These are phyloP conservation scores for Pheosia gnoma DNA, from an alignment of 2,888 invertebrate genomes.

Conservation along the genomic window DNA sequence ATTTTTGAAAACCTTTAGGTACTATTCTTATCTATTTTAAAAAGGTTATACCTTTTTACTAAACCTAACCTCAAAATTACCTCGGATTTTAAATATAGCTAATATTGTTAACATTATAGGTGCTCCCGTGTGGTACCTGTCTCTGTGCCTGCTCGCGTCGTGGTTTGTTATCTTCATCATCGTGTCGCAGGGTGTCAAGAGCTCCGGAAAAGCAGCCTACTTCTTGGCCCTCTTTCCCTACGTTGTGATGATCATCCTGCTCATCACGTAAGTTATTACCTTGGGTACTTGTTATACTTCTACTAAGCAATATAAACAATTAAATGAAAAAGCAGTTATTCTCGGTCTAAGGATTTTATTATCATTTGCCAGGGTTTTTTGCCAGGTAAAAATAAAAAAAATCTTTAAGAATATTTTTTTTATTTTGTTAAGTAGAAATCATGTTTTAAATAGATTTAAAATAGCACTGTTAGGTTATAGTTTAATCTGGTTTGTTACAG, in stretches of 20 bases:
- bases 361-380: too few relatives aligned
- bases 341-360: too few relatives aligned
- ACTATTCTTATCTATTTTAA: too few relatives aligned
- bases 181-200: slow-evolving; percentile 89
- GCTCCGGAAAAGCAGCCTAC: slow-evolving; percentile 93
- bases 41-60: not conserved
- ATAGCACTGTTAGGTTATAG: too few relatives aligned
- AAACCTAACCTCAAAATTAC: too few relatives aligned
- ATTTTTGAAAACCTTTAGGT: not conserved
- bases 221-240: slow-evolving; percentile 95
- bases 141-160: slow-evolving; percentile 86
- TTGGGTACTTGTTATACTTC: not conserved
- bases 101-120: slow-evolving; percentile 51
- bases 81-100: not conserved
- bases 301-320: not conserved
- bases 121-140: slow-evolving; percentile 87
- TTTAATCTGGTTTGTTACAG: slow-evolving; percentile 48
- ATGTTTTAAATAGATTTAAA: too few relatives aligned
- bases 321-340: too few relatives aligned
- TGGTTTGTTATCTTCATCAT: slow-evolving; percentile 89
- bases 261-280: slow-evolving; percentile 80
- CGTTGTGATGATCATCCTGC: slow-evolving; percentile 88
- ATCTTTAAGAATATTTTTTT: too few relatives aligned
- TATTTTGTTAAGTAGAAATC: too few relatives aligned
- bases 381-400: too few relatives aligned